Evolutionary conservation across 2,888 invertebrate genomes (phyloP), one percentile per base, ranked within the genome.

Genomic region (Tinea pellionella): DNA sequence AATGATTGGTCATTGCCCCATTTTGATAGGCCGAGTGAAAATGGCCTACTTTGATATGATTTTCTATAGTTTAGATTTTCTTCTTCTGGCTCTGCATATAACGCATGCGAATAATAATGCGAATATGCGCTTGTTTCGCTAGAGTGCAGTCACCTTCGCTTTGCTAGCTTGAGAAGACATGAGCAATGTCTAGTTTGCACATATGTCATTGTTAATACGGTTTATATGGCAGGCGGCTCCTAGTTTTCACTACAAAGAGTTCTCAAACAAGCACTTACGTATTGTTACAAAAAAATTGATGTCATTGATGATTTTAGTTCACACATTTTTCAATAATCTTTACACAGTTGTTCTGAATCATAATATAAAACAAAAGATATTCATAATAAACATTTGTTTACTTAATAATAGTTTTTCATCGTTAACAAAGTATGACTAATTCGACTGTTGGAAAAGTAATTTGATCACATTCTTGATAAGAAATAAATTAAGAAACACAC

Each of bases 311-410:
- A 47, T 47, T 15, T 47, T 47, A 47, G 15, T 47, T 47, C 15
- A 13, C 16, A 4, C 6, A 16, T 47, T 47, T 15, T 47, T 47
- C 13, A n/a, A 6, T 1, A 15, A 9, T 47, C 47, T 47, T 47
- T 47, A 47, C 47, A 47, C 47, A 47, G 15, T 7, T 47, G 37
- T 37, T 37, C 15, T 47, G 47, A 47, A 47, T 13, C 47, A 47
- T 47, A 37, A 9, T 37, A 37, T 12, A 16, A 15, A 47, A 47
- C 47, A 47, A 47, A 47, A 47, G 47, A 13, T 13, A 47, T n/a
- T 47, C 6, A 47, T 47, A 47, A 47, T 47, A 47, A 13, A 15
- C 47, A 47, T 47, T 47, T 47, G 47, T 47, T 47, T 47, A 47
- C 47, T 16, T 16, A 15, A 37, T 12, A 37, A 37, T n/a, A 37